Base-by-base conservation (phyloP, 2,888 invertebrate genomes). In the Hemicrepidius hirtus region DNA sequence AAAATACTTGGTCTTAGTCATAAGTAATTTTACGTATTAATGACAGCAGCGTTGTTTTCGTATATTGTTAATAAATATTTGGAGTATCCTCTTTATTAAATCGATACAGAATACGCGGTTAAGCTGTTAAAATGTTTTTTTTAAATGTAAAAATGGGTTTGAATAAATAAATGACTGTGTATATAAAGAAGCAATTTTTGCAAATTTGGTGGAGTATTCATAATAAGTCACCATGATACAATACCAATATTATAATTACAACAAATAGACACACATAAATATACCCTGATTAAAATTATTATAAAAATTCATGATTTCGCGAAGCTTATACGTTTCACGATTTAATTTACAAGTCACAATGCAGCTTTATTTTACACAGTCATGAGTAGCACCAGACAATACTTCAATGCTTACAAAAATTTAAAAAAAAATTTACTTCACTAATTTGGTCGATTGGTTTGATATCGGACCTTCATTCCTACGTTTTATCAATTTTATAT, bases 231-330 rank as follows among this genome's bases (percentile, higher is more conserved):
- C 67, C 62, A 66, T 71, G 60, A 66, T 68, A 57, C 40, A 44
- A 68, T 63, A 63, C 66, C 63, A 68, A 72, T 53, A 66, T 66
- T 53, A 44, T 69, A 65, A 73, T 32, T 60, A 68, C 60, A 73
- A 80, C 77, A 80, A 81, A 80, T 80, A 68, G 46, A 73, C 68
- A 73, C 68, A 73, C 73, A 73, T 73, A 74, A 74, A 62, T 80
- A 83, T 84, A 84, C 84, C 84, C 84, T 85, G 84, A 83, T 84
- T 80, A 73, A 84, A 85, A 84, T 85, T 84, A 85, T 84, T 84
- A 84, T 81, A 81, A 78, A 80, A 82, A 78, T 74, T 77, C 78
- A 78, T 78, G 80, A 80, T 79, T 76, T 72, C 64, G 59, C 75
- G 73, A 77, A 75, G 65, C 64, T 63, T 68, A 57, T 67, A 73